Conservation (phyloP, 2,113 vertebrate species). For the Mola mola region DNA sequence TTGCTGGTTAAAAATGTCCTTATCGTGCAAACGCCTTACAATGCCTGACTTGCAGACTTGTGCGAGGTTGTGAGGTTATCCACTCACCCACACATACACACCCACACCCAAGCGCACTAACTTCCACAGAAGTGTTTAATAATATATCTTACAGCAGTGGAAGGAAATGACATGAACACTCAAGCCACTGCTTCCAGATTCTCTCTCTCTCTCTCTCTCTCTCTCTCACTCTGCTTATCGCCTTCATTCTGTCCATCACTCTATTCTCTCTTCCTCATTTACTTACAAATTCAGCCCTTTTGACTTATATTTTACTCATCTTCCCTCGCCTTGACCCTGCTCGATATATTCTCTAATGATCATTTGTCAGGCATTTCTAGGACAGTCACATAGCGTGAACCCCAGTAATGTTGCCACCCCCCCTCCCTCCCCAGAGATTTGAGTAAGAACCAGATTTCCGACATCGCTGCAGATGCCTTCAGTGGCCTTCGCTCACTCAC, state of each 20-base stretch:
- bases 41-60: constrained; percentile 29
- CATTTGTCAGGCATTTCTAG: constrained; percentile 66
- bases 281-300: constrained; percentile 22
- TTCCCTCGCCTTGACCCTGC: constrained; percentile 61
- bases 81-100: neutral
- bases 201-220: neutral
- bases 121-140: constrained; percentile 51
- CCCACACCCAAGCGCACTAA: constrained; percentile 20
- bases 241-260: no score
- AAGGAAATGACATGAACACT: constrained; percentile 52
- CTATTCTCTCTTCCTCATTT: no score
- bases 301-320: constrained; percentile 7
- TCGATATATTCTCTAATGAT: constrained; percentile 57
- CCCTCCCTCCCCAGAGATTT: constrained; percentile 88
- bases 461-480: constrained; percentile 95
- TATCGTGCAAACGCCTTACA: constrained; percentile 39
- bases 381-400: constrained; percentile 51
- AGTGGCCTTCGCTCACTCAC: constrained; percentile 95
- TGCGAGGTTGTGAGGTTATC: constrained; percentile 40
- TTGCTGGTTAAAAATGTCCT: constrained; percentile 27
- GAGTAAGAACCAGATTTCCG: constrained; percentile 99
- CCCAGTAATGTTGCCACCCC: constrained; percentile 14
- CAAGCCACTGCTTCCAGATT: constrained; percentile 23
- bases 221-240: constrained; percentile 17
- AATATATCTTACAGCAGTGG: constrained; percentile 49